These are phyloP conservation scores for Olivierus martensii DNA, from an alignment of 1,140 invertebrate species.

Conservation along the genomic window DNA sequence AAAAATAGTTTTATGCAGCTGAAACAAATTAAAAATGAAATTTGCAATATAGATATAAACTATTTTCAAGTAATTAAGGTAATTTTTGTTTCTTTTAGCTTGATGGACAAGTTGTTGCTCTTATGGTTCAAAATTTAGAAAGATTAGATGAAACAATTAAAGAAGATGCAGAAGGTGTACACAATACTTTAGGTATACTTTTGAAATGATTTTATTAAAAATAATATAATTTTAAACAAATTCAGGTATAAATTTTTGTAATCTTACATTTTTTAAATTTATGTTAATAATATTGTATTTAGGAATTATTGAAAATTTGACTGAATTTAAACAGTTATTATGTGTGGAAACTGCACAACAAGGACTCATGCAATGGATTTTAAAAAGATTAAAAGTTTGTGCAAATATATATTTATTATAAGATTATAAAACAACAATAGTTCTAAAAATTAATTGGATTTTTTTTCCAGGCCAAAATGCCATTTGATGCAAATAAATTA, in stretches of 20 bases:
- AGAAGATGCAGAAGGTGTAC: constrained; percentile 92
- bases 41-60: no score
- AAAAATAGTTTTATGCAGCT: no score
- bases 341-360: constrained; percentile 63
- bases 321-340: constrained; percentile 71
- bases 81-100: constrained; percentile 49
- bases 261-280: no score
- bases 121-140: constrained; percentile 84
- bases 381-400: constrained; percentile 52
- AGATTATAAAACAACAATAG: neutral
- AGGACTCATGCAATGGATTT: constrained; percentile 80
- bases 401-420: no score
- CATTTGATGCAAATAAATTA: constrained; percentile 91
- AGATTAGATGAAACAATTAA: constrained; percentile 84
- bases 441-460: neutral
- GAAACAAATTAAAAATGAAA: no score
- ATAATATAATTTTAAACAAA: neutral
- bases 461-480: constrained; percentile 56
- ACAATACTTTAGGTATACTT: constrained; percentile 72
- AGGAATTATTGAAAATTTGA: constrained; percentile 38
- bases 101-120: constrained; percentile 77
- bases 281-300: neutral
- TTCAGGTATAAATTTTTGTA: no score
- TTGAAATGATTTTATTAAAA: neutral
- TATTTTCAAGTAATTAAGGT: no score